Percentiles rank a stretch among this genome's conserved stretches.
Conservation (phyloP, 1,140 invertebrate genomes). For the Radopholus similis region DNA sequence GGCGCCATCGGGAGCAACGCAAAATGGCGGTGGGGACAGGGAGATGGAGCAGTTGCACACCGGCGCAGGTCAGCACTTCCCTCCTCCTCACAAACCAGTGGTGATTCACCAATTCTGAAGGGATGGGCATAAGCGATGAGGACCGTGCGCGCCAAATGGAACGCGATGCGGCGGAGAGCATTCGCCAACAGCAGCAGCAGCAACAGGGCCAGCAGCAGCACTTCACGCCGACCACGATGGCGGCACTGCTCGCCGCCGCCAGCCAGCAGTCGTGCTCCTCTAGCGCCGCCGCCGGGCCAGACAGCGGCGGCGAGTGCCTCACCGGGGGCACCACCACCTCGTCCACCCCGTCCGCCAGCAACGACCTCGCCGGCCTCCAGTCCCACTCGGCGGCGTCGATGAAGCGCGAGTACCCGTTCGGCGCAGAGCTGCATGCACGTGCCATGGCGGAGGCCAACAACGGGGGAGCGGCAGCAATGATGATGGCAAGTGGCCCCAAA, state of each 20-base stretch:
- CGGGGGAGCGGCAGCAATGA: not conserved
- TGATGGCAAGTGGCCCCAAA: no score
- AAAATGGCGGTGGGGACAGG: not conserved
- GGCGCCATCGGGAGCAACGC: not conserved
- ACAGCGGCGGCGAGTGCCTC: not conserved
- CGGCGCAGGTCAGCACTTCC: no score
- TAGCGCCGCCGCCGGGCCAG: not conserved
- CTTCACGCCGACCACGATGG: not conserved
- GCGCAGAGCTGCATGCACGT: no score
- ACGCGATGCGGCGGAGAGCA: not conserved
- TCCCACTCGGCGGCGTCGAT: not conserved
- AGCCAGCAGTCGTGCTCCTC: not conserved
- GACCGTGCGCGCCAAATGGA: not conserved
- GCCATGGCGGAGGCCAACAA: not conserved
- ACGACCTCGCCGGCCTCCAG: not conserved
- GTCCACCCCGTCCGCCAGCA: not conserved
- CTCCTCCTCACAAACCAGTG: no score
- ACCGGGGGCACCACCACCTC: not conserved
- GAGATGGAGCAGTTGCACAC: not conserved
- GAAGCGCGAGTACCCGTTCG: not conserved
- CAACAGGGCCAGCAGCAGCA: not conserved
- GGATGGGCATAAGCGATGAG: not conserved
- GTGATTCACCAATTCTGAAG: not conserved
- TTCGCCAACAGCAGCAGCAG: not conserved
- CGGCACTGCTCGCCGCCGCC: not conserved